Evolutionary conservation across 2,888 invertebrate genomes (phyloP).

Genomic region (Argyresthia goedartella): DNA sequence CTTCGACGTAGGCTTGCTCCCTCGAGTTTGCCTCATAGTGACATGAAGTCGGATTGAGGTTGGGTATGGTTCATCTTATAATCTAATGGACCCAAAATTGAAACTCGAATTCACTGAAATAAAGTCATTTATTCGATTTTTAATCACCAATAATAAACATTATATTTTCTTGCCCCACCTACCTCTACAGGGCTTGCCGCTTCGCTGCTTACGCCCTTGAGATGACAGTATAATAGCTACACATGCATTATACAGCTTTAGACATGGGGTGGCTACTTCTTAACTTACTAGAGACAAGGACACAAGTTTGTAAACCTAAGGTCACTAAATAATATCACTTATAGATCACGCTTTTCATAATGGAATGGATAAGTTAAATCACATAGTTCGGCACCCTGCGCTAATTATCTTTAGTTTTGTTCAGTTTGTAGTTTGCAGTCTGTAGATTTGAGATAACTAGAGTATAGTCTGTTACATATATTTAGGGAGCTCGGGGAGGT

Average conservation of each 20-base stretch:
- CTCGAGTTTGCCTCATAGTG: no score
- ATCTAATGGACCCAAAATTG: constrained; percentile 12
- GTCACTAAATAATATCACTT: constrained; percentile 37
- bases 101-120: constrained; percentile 13
- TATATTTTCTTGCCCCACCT: constrained; percentile 1
- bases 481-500: no score
- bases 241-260: not conserved
- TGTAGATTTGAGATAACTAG: constrained; percentile 4
- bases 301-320: constrained; percentile 1
- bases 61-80: no score
- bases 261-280: not conserved
- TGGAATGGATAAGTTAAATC: constrained; percentile 49
- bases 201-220: constrained; percentile 9
- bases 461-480: no score
- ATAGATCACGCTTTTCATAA: constrained; percentile 27
- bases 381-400: constrained; percentile 33
- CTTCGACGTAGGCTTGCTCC: no score
- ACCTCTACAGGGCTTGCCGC: constrained; percentile 13
- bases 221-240: not conserved
- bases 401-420: constrained; percentile 20
- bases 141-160: not conserved
- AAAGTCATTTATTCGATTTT: constrained; percentile 43
- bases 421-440: constrained; percentile 26
- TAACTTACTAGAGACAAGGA: constrained; percentile 12
- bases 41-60: no score